These are phyloP conservation scores for Paratrypauchen microcephalus DNA, from an alignment of 2,797 vertebrate species.

Conservation along the genomic window DNA sequence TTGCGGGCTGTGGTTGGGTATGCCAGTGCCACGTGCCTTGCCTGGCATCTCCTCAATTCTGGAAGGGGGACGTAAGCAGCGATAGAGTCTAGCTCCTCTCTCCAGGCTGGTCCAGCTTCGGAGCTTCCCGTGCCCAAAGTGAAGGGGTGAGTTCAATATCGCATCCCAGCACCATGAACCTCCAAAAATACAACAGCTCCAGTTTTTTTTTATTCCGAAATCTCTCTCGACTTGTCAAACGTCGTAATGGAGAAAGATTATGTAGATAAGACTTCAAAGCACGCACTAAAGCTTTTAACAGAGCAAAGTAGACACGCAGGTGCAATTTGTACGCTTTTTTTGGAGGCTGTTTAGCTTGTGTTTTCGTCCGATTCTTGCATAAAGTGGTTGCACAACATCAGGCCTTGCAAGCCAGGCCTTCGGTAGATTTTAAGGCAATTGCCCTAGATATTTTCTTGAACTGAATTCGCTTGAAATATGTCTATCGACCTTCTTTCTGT, in stretches of 20 bases:
- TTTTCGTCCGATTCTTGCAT: conserved; percentile 42
- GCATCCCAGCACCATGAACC: conserved; percentile 50
- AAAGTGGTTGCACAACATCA: conserved; percentile 55
- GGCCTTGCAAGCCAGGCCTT: conserved; percentile 59
- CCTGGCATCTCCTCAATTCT: conserved; percentile 75
- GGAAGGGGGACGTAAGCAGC: conserved; percentile 72
- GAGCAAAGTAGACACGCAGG: conserved; percentile 30
- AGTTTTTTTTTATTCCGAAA: not conserved
- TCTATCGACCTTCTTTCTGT: conserved; percentile 25
- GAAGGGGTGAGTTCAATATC: conserved; percentile 73
- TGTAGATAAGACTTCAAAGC: conserved; percentile 50
- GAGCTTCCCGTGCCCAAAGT: conserved; percentile 68
- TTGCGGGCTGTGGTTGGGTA: conserved; percentile 82
- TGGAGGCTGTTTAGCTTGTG: conserved; percentile 36
- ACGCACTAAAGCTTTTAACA: conserved; percentile 45
- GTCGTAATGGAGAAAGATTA: conserved; percentile 39
- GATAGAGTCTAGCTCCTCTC: conserved; percentile 64
- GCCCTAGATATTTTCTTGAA: conserved; percentile 44
- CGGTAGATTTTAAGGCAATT: conserved; percentile 52
- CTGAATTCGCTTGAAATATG: conserved; percentile 20
- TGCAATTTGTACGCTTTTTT: conserved; percentile 27
- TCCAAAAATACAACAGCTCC: conserved; percentile 34
- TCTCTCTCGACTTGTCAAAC: conserved; percentile 25
- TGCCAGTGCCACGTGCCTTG: conserved; percentile 80
- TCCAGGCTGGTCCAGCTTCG: conserved; percentile 58